Conservation (phyloP, 2,113 vertebrate species). For the Ramphastos sulfuratus region DNA sequence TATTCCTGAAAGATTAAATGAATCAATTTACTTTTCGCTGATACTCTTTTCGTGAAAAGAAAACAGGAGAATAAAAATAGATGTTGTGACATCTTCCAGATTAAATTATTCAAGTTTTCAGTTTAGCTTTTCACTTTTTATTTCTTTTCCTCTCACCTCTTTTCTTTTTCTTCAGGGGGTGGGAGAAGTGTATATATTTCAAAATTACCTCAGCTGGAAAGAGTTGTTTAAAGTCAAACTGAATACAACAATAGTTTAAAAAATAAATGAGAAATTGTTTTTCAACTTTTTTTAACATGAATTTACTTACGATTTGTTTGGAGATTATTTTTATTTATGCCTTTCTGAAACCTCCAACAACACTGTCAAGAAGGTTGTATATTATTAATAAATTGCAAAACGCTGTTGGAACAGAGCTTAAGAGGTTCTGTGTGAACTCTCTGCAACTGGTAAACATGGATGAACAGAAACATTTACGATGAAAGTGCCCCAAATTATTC, state of each 20-base stretch:
- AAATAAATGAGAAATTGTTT: not conserved
- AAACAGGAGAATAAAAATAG: not conserved
- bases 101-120: not conserved
- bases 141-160: not conserved
- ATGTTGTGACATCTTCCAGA: not conserved
- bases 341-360: not conserved
- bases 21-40: not conserved
- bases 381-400: not conserved
- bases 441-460: not conserved
- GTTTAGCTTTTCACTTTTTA: not conserved
- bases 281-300: not conserved
- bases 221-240: not conserved
- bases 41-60: not conserved
- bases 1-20: not conserved
- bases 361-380: not conserved
- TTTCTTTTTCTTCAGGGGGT: not conserved
- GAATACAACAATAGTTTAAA: not conserved
- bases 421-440: not conserved
- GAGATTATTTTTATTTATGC: constrained; percentile 1
- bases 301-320: not conserved
- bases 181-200: not conserved
- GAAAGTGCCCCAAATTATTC: not conserved
- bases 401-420: not conserved
- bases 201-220: not conserved
- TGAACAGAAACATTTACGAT: not conserved